phyloP scores from a whole-genome alignment of 2,797 vertebrate species.

The Macrochelys suwanniensis region DNA sequence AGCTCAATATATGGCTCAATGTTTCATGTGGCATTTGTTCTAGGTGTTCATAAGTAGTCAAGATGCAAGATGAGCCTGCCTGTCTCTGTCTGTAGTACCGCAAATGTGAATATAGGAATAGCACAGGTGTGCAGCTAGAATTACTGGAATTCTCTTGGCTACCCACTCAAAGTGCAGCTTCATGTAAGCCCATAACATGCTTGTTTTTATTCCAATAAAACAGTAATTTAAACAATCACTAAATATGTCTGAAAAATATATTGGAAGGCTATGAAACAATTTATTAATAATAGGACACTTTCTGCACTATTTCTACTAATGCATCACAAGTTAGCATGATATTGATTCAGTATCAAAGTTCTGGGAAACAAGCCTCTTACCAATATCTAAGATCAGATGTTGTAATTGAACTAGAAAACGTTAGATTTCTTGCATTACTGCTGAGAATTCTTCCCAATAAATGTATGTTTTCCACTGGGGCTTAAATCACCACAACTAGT shows the following conservation, averaged over 20 bases:
- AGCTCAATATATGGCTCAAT: neutral
- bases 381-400: slow-evolving; percentile 81
- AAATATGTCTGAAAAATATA: slow-evolving; percentile 75
- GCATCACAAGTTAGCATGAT: slow-evolving; percentile 77
- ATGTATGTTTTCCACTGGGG: slow-evolving; percentile 81
- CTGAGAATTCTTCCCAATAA: slow-evolving; percentile 86
- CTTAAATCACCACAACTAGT: slow-evolving; percentile 74
- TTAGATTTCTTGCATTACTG: slow-evolving; percentile 81
- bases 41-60: neutral
- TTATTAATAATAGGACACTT: slow-evolving; percentile 81
- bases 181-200: slow-evolving; percentile 63
- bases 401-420: slow-evolving; percentile 85
- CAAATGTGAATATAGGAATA: neutral
- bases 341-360: slow-evolving; percentile 81
- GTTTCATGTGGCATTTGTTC: neutral
- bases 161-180: slow-evolving; percentile 46
- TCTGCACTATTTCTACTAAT: slow-evolving; percentile 72
- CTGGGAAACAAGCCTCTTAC: slow-evolving; percentile 82
- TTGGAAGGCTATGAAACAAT: slow-evolving; percentile 75
- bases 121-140: accelerated
- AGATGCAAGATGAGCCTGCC: neutral
- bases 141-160: slow-evolving; percentile 23
- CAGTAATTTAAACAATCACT: slow-evolving; percentile 80
- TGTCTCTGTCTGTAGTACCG: neutral
- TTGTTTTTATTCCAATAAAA: slow-evolving; percentile 77